Percentiles rank a stretch among this genome's conserved stretches.
Conservation (phyloP, 2,888 invertebrate species). For the Pollenia amentaria region DNA sequence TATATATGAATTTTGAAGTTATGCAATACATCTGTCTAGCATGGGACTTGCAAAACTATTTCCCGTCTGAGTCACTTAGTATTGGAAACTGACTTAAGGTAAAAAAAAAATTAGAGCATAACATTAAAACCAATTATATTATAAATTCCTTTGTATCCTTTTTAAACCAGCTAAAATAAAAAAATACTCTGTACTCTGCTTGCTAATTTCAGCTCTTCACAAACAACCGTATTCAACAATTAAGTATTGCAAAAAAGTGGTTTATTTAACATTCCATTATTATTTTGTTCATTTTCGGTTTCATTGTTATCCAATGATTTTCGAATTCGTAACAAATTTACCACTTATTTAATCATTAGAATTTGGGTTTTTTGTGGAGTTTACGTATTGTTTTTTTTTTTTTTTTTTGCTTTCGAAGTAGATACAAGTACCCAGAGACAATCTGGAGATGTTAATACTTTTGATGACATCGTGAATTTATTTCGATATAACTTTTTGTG, state of each 20-base stretch:
- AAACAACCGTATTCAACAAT: slow-evolving; percentile 61
- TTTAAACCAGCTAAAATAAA: too few relatives aligned
- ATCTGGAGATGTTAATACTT: slow-evolving; percentile 62
- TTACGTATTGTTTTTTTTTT: not conserved
- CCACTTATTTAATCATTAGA: slow-evolving; percentile 70
- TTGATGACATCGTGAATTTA: slow-evolving; percentile 71
- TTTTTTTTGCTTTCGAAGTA: not conserved
- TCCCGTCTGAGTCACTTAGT: too few relatives aligned
- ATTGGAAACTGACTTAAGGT: too few relatives aligned
- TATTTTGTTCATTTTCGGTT: slow-evolving; percentile 26
- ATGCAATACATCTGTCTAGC: too few relatives aligned
- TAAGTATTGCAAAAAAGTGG: slow-evolving; percentile 23
- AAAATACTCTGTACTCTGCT: too few relatives aligned
- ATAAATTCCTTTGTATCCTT: too few relatives aligned
- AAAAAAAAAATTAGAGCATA: too few relatives aligned
- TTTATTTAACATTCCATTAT: slow-evolving; percentile 64
- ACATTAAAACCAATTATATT: too few relatives aligned
- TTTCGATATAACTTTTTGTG: slow-evolving; percentile 68
- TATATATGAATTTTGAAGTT: too few relatives aligned
- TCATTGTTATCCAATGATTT: slow-evolving; percentile 48
- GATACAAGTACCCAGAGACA: slow-evolving; percentile 20
- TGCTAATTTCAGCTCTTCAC: not conserved
- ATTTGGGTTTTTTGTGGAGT: slow-evolving; percentile 40
- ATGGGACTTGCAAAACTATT: too few relatives aligned
- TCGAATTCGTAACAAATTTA: slow-evolving; percentile 64